Evolutionary conservation across 2,113 vertebrate species (phyloP).

Genomic region (Merops nubicus): DNA sequence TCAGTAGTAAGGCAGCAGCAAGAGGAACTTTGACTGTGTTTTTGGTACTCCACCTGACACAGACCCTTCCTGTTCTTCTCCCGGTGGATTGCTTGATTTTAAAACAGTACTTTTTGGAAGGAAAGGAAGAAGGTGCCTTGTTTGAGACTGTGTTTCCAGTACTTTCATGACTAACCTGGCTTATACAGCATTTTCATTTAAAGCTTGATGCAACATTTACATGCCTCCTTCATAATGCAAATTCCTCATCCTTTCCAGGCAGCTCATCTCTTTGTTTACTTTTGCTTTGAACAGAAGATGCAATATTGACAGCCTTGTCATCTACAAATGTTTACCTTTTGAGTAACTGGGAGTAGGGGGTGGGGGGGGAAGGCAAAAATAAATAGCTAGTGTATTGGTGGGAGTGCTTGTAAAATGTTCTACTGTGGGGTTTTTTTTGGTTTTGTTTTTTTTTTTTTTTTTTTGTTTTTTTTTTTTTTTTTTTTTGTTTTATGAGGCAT

Average conservation of each 20-base stretch:
- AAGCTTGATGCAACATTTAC: not conserved
- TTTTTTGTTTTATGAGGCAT: not conserved
- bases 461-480: not conserved
- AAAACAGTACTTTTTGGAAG: not conserved
- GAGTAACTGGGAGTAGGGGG: not conserved
- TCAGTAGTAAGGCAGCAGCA: not conserved
- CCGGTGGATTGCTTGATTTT: not conserved
- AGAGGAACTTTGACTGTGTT: fast-evolving
- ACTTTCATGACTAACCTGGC: not conserved
- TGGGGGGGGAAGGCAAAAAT: not conserved
- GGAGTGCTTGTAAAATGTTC: not conserved
- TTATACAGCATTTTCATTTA: not conserved
- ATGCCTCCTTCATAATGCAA: not conserved
- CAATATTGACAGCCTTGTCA: not conserved
- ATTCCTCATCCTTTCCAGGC: not conserved
- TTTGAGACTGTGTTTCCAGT: not conserved
- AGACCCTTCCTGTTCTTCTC: not conserved
- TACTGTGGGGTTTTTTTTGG: not conserved
- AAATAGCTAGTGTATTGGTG: not conserved
- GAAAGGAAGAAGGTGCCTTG: fast-evolving
- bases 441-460: not conserved
- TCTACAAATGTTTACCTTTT: not conserved
- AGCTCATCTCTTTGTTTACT: not conserved
- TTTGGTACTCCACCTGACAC: not conserved
- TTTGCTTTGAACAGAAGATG: not conserved